Conservation (phyloP, 2,797 vertebrate species). For the Premnoplex brunnescens region DNA sequence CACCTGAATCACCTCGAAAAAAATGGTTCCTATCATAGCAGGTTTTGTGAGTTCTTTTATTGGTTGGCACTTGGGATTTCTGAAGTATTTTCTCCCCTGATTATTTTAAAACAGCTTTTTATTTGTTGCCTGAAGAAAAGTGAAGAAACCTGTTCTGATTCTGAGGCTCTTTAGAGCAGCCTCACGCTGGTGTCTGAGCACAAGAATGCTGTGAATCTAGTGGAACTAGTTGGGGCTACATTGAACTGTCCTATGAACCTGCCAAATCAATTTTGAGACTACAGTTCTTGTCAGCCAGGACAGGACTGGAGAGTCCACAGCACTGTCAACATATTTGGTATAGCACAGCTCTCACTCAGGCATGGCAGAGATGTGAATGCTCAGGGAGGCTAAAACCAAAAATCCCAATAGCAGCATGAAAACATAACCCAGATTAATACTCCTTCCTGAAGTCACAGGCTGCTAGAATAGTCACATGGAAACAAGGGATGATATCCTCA, state of each 20-base stretch:
- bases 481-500: neutral
- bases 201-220: neutral
- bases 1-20: neutral
- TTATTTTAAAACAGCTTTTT: neutral
- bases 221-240: neutral
- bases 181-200: neutral
- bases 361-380: neutral
- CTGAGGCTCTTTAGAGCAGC: neutral
- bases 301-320: neutral
- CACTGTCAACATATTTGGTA: neutral
- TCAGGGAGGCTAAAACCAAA: neutral
- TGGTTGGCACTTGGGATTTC: neutral
- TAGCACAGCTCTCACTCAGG: neutral
- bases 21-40: neutral
- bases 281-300: neutral
- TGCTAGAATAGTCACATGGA: neutral
- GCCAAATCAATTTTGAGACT: neutral
- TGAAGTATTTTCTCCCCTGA: neutral
- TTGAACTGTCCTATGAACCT: neutral
- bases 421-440: neutral
- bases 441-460: neutral
- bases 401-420: neutral
- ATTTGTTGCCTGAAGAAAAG: neutral
- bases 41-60: neutral
- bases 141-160: neutral